Evolutionary conservation across 2,888 invertebrate genomes (phyloP).

Genomic region (Parapristionchus giblindavisi): DNA sequence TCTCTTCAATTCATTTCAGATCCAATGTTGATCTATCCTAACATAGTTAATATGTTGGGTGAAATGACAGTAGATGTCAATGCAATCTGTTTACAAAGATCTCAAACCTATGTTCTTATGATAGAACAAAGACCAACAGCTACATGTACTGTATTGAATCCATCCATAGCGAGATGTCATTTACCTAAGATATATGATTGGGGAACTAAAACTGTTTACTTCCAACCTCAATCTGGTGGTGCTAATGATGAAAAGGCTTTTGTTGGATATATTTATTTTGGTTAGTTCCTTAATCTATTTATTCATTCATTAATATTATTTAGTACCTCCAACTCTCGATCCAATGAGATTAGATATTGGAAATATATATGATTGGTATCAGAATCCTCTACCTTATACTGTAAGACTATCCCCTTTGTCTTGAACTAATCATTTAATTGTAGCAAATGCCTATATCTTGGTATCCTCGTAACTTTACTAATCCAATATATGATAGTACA

Average conservation of each 20-base stretch:
- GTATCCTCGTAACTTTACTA: conserved; percentile 69
- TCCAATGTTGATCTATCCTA: conserved; percentile 76
- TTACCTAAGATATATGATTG: conserved; percentile 68
- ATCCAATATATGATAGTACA: conserved; percentile 55
- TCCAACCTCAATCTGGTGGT: conserved; percentile 65
- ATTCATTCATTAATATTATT: conserved; percentile 25
- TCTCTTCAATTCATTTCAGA: conserved; percentile 44
- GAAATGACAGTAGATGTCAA: conserved; percentile 95
- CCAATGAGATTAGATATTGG: conserved; percentile 68
- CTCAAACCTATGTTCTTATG: conserved; percentile 67
- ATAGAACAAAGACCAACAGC: conserved; percentile 66
- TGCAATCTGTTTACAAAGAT: conserved; percentile 86
- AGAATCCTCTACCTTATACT: conserved; percentile 62
- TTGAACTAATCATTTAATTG: not conserved
- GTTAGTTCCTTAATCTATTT: conserved; percentile 41
- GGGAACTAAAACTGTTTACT: conserved; percentile 69
- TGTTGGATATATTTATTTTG: conserved; percentile 69
- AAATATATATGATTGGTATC: conserved; percentile 67
- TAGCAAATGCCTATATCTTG: conserved; percentile 66
- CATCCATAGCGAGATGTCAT: conserved; percentile 66
- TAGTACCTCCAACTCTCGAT: conserved; percentile 68
- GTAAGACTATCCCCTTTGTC: conserved; percentile 14
- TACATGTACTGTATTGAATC: conserved; percentile 64
- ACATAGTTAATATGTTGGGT: conserved; percentile 96
- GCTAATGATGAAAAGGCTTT: conserved; percentile 68